A percentile compares a stretch with the other conserved stretches of the same genome.
Conservation (phyloP, 2,888 invertebrate genomes). For the Drosophila stalkeri region DNA sequence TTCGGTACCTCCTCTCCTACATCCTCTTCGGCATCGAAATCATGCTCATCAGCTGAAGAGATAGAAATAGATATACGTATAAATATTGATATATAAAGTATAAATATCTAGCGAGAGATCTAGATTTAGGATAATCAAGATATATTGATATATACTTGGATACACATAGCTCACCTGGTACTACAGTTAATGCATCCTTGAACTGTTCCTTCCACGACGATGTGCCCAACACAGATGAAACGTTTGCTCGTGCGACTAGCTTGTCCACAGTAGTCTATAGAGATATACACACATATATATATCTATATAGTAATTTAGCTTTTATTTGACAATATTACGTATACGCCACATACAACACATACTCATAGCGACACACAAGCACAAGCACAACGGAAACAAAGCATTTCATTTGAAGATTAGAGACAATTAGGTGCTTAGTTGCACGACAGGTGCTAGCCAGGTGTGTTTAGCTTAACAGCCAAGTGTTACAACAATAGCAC, state of each 20-base stretch:
- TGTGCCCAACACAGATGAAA: constrained; percentile 96
- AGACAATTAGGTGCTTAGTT: constrained; percentile 61
- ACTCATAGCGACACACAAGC: constrained; percentile 4
- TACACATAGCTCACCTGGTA: constrained; percentile 88
- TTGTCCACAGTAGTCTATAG: constrained; percentile 98
- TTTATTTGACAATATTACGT: constrained; percentile 20
- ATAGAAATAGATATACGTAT: background rate
- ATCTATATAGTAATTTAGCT: constrained; percentile 2
- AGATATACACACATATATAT: constrained; percentile 12
- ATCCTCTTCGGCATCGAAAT: constrained; percentile 87
- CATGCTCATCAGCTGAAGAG: constrained; percentile 85
- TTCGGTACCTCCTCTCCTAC: constrained; percentile 90
- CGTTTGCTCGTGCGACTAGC: constrained; percentile 98
- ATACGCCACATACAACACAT: constrained; percentile 35
- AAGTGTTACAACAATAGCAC: constrained; percentile 23
- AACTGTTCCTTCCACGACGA: constrained; percentile 99
- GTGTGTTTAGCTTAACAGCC: constrained; percentile 19
- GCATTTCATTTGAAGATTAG: constrained; percentile 52
- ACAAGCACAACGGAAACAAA: constrained; percentile 17
- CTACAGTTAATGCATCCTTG: constrained; percentile 97
- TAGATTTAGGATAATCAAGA: background rate
- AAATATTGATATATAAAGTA: background rate
- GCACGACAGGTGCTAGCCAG: constrained; percentile 38
- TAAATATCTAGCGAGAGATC: background rate
- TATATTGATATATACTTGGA: background rate